Evolutionary conservation across 2,113 vertebrate genomes (phyloP).

Genomic region (Hemibagrus wyckioides): DNA sequence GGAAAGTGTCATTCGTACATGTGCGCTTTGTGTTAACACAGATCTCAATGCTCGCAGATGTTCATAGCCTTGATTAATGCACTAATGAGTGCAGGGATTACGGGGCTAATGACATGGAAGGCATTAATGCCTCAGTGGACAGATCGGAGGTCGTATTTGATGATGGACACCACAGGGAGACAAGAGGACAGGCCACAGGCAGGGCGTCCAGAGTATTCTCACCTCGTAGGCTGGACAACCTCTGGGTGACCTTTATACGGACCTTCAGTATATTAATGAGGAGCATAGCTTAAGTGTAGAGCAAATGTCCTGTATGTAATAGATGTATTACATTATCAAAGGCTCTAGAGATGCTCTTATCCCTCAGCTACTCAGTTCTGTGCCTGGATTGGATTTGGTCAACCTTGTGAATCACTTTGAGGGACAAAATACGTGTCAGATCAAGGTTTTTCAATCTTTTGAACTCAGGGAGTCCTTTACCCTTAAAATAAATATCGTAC

Average conservation of each 20-base stretch:
- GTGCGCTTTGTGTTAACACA: constrained; percentile 39
- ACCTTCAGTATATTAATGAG: not conserved
- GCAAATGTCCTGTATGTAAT: not conserved
- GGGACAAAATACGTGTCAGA: not conserved
- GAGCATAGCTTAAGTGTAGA: not conserved
- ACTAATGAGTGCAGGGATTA: constrained; percentile 50
- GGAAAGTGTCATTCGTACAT: constrained; percentile 49
- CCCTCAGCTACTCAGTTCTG: not conserved
- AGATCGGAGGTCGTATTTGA: constrained; percentile 46
- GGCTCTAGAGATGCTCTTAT: not conserved
- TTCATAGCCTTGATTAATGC: constrained; percentile 53
- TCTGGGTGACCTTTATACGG: constrained; percentile 3
- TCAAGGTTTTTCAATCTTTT: not conserved
- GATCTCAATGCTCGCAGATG: constrained; percentile 45
- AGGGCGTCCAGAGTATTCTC: not conserved
- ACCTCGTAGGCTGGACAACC: not conserved
- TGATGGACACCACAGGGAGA: constrained; percentile 28
- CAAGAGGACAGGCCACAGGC: constrained; percentile 31
- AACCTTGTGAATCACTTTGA: not conserved
- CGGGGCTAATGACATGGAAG: constrained; percentile 42
- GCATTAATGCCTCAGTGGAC: constrained; percentile 37
- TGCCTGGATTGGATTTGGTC: not conserved
- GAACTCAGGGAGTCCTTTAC: not conserved
- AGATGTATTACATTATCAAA: not conserved
- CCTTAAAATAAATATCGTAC: not conserved